These are phyloP conservation scores for Clarias fuscus DNA, from an alignment of 2,797 vertebrate genomes.

Conservation along the genomic window DNA sequence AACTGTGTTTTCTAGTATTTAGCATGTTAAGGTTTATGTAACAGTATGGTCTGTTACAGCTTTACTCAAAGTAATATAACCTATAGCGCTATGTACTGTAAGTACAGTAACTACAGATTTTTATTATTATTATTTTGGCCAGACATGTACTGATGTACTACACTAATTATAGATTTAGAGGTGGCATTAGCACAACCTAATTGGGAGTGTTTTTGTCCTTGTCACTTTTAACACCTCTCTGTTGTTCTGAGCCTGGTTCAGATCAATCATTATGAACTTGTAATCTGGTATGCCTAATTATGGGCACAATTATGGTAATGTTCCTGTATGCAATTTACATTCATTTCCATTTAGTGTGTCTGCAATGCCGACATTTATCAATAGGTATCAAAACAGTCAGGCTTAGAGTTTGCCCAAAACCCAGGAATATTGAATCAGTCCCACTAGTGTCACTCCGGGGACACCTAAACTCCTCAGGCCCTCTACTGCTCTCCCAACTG, in stretches of 20 bases:
- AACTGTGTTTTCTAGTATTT: neutral
- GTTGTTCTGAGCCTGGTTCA: constrained; percentile 30
- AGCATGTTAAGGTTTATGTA: neutral
- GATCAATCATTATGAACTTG: constrained; percentile 60
- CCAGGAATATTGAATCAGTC: constrained; percentile 52
- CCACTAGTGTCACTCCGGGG: constrained; percentile 49
- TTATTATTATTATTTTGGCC: neutral
- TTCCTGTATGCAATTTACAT: constrained; percentile 56
- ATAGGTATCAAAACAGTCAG: constrained; percentile 54
- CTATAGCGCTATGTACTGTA: neutral
- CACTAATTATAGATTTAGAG: constrained; percentile 7
- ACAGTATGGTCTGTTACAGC: neutral
- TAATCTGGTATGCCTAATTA: constrained; percentile 61
- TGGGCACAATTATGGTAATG: constrained; percentile 58
- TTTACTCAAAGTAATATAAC: neutral
- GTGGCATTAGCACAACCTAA: neutral
- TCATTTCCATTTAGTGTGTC: constrained; percentile 57
- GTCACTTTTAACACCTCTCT: constrained; percentile 8
- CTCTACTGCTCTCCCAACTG: constrained; percentile 44
- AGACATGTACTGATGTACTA: neutral
- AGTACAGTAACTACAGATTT: neutral
- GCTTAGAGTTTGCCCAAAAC: constrained; percentile 41
- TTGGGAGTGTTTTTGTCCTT: constrained; percentile 12
- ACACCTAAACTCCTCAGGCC: constrained; percentile 52
- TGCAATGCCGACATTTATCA: constrained; percentile 55